Percentiles rank a stretch among this genome's conserved stretches.
Conservation (phyloP, 1,140 invertebrate genomes). For the Trichogramma pretiosum region DNA sequence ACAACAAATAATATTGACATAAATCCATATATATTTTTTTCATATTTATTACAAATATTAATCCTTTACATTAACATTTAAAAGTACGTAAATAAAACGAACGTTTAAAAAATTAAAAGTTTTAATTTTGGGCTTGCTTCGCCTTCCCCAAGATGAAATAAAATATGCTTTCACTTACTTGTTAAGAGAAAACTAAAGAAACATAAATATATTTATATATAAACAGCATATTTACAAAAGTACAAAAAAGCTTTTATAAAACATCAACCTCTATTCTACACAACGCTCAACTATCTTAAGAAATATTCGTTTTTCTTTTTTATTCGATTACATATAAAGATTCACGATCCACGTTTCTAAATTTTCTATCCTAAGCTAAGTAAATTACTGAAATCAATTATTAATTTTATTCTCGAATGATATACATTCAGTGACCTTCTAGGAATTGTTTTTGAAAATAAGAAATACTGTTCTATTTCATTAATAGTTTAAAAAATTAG, state of each 20-base stretch:
- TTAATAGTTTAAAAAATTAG: neutral
- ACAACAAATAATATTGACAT: too few relatives aligned
- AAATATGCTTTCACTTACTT: too few relatives aligned
- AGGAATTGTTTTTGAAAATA: neutral
- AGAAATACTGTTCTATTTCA: neutral
- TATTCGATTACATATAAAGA: constrained; percentile 10
- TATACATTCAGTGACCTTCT: neutral
- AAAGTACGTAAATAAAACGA: too few relatives aligned
- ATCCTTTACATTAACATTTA: too few relatives aligned
- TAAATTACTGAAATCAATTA: neutral
- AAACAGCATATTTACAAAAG: constrained; percentile 42
- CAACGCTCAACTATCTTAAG: neutral
- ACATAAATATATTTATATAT: constrained; percentile 18
- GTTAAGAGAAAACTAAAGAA: constrained; percentile 6
- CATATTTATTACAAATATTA: too few relatives aligned
- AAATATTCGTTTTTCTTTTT: neutral
- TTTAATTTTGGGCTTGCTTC: too few relatives aligned
- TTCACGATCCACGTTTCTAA: constrained; percentile 14
- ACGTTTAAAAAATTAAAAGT: too few relatives aligned
- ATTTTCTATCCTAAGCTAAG: neutral
- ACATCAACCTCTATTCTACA: constrained; percentile 30
- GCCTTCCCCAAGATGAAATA: too few relatives aligned
- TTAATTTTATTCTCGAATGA: neutral
- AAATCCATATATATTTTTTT: too few relatives aligned
- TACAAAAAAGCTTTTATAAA: constrained; percentile 43